Base-by-base conservation (phyloP, 2,113 vertebrate genomes). In the Leuciscus idus region DNA sequence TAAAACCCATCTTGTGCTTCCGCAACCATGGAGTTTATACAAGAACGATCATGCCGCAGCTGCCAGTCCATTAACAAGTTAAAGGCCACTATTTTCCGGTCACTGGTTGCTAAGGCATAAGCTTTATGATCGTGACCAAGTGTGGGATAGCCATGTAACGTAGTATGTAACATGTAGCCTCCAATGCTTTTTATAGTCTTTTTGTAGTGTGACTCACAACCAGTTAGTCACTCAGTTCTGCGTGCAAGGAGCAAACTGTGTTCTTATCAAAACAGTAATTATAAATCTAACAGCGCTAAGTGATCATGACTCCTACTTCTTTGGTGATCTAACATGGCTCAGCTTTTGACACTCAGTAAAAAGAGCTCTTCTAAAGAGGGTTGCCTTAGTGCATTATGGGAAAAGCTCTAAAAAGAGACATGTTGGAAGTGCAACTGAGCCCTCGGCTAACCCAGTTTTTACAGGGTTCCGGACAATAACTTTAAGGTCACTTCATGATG, bases 401-500 rank as follows among this genome's bases (percentile, higher is more conserved):
- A 82, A 23, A 55, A n/a, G 17, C 78, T 48, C 68, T 73, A 17
- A 64, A 85, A 17, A 39, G 74, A 85, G 61, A 62, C 19, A 13
- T 48, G 73, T n/a, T 23, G 43, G 62, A 64, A 64, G 59, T 66
- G 11, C 76, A 59, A 36, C 78, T 21, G 64, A 66, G 36, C 52
- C 52, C 26, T 48, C 21, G 73, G 85, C 72, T 46, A 76, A 70
- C 57, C 81, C 26, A 57, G 70, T 50, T 90, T 79, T 83, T 30
- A 48, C 57, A 87, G 46, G 43, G 78, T 85, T 86, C 64, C 30
- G 64, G 82, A 84, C 77, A 88, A 83, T 85, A 86, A 86, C 59
- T 83, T 82, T 88, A 86, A 86, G 89, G 87, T 88, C 82, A 89
- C 72, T 88, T 86, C 84, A 85, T 57, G 50, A 85, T 87, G 61